Conservation (phyloP, 2,797 vertebrate genomes). For the Danionella dracula region DNA sequence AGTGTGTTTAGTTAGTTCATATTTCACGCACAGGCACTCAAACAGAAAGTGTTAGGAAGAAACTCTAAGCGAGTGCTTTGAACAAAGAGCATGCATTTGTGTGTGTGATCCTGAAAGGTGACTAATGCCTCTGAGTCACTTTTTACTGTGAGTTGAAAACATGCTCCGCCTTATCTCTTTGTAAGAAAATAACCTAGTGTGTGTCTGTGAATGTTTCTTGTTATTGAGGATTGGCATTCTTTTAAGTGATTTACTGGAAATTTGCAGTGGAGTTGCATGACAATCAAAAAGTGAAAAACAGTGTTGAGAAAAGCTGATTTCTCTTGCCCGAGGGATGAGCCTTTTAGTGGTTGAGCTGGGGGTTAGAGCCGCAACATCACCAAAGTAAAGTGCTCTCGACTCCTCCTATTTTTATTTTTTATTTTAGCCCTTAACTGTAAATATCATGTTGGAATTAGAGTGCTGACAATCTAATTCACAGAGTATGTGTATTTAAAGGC, state of each 20-base stretch:
- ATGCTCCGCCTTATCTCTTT: too few species aligned
- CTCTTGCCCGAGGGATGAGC: constrained; percentile 52
- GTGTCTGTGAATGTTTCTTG: constrained; percentile 21
- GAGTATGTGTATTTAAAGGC: too few species aligned
- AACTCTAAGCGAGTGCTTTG: too few species aligned
- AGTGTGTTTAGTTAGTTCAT: constrained; percentile 12
- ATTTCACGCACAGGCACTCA: too few species aligned
- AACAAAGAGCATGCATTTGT: too few species aligned
- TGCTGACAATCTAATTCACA: too few species aligned
- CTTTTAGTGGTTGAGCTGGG: constrained; percentile 54
- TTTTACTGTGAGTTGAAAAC: too few species aligned
- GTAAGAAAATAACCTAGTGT: too few species aligned
- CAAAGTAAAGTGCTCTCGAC: constrained; percentile 32
- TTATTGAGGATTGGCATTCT: constrained; percentile 44
- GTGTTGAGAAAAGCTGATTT: constrained; percentile 60
- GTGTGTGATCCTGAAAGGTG: too few species aligned
- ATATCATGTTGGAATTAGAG: constrained; percentile 38
- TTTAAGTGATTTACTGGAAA: constrained; percentile 65
- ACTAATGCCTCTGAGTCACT: too few species aligned
- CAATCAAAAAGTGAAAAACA: constrained; percentile 47
- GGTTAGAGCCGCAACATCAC: constrained; percentile 46
- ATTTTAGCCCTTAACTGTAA: constrained; percentile 11
- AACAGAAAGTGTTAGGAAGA: too few species aligned
- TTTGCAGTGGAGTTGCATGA: constrained; percentile 63
- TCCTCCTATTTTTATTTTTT: neutral